Evolutionary conservation across 2,113 vertebrate genomes (phyloP).

Genomic region (Zapus hudsonius): DNA sequence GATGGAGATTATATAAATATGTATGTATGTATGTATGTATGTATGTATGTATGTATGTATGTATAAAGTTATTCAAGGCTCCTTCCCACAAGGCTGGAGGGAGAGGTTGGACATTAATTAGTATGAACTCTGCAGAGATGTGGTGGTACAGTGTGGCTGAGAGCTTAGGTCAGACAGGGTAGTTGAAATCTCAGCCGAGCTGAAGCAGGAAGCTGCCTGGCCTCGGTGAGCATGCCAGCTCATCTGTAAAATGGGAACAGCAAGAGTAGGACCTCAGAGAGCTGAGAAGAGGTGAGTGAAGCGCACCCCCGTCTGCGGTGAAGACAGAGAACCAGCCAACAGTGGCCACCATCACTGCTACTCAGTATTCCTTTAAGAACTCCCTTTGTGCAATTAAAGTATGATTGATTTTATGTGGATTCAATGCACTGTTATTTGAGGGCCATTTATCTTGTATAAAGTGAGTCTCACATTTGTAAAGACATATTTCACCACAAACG

Average conservation of each 20-base stretch:
- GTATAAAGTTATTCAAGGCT: no score
- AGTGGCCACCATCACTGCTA: not conserved
- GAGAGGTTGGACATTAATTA: no score
- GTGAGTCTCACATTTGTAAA: conserved; percentile 16
- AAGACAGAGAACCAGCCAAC: not conserved
- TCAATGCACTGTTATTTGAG: conserved; percentile 39
- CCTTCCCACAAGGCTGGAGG: no score
- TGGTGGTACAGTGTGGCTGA: not conserved
- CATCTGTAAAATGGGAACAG: not conserved
- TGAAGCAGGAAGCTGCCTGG: not conserved
- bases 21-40: no score
- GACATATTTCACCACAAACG: not conserved
- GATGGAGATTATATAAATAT: no score
- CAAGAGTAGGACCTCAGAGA: not conserved
- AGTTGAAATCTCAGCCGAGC: conserved; percentile 2
- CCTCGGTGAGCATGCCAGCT: accelerated
- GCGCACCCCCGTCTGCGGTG: not conserved
- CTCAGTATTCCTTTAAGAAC: not conserved
- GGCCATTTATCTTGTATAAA: conserved; percentile 59
- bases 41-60: no score
- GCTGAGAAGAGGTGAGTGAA: not conserved
- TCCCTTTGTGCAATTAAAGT: conserved; percentile 4
- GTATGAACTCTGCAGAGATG: no score
- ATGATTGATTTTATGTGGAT: conserved; percentile 55
- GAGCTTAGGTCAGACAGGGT: not conserved